Base-by-base conservation (phyloP, 1,140 invertebrate species). In the Trachymyrmex septentrionalis region DNA sequence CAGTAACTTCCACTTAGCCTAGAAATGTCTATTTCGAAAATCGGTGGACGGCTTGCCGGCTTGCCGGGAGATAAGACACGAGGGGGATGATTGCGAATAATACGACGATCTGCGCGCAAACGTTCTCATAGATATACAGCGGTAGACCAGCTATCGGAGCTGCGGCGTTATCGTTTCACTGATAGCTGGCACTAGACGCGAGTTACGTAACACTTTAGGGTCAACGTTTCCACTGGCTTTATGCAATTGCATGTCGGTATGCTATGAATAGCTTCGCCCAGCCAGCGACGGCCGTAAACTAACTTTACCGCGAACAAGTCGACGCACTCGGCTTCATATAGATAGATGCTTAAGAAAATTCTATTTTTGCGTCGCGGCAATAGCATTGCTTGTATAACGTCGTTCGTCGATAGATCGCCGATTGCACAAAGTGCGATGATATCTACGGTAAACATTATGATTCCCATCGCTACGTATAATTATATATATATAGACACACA, bases 211-310 rank as follows among this genome's bases (percentile, higher is more conserved):
- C 90, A 89, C 88, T 87, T 69, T 92, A 93, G 94, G 94, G 94
- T 95, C 94, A 95, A 95, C 91, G 94, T 93, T 94, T 94, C 94
- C 93, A 92, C 89, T 86, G 87, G 91, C 92, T 95, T 95, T 94
- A 95, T 94, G 94, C 94, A 94, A 94, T 95, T 95, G 94, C 94
- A 94, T 91, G 94, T 91, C 91, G 91, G 91, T 92, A 93, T 88
- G 92, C 94, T 94, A 95, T 95, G 93, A 95, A 95, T 95, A 95
- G 94, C 92, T 85, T 90, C 88, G 91, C 88, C 66, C 89, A 48
- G 80, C 80, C 91, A 94, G 93, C 91, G 91, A 93, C 89, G 90
- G 89, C 87, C 87, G 76, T 86, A 86, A 92, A 86, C 76, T 77
- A 82, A 55, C 69, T 67, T 64, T 73, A 78, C 59, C 76, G 44